Conservation (phyloP, 2,113 vertebrate genomes). For the Tetraodon nigroviridis region DNA sequence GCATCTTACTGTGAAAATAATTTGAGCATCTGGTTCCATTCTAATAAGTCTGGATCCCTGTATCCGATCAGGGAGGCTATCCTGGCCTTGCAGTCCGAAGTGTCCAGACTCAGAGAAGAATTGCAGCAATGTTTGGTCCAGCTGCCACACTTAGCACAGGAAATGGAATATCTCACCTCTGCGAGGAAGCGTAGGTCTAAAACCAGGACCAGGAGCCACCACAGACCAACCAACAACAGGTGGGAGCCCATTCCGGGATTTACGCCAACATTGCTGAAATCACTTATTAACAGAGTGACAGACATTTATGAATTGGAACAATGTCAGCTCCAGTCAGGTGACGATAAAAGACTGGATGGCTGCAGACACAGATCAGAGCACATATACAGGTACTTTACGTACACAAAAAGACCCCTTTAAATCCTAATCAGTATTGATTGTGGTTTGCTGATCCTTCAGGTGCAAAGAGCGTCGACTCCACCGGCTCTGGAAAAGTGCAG, state of each 20-base stretch:
- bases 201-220: slow-evolving; percentile 29
- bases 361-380: slow-evolving; percentile 66
- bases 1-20: not conserved
- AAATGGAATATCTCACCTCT: slow-evolving; percentile 59
- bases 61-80: slow-evolving; percentile 64
- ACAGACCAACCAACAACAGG: slow-evolving; percentile 43
- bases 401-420: not conserved
- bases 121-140: slow-evolving; percentile 68
- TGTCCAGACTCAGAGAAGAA: slow-evolving; percentile 68
- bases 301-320: slow-evolving; percentile 12
- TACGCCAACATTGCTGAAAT: too few relatives aligned
- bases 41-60: not conserved
- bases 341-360: slow-evolving; percentile 71
- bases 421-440: not conserved
- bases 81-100: slow-evolving; percentile 68
- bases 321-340: slow-evolving; percentile 25
- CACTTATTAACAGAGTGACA: slow-evolving; percentile 3
- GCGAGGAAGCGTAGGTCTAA: slow-evolving; percentile 37
- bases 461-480: slow-evolving; percentile 42
- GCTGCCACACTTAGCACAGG: slow-evolving; percentile 63
- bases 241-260: slow-evolving; percentile 15
- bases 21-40: not conserved
- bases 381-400: slow-evolving; percentile 53
- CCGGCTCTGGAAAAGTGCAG: slow-evolving; percentile 18
- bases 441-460: slow-evolving; percentile 9